Conservation (phyloP, 2,113 vertebrate species). For the Triplophysa tibetana region DNA sequence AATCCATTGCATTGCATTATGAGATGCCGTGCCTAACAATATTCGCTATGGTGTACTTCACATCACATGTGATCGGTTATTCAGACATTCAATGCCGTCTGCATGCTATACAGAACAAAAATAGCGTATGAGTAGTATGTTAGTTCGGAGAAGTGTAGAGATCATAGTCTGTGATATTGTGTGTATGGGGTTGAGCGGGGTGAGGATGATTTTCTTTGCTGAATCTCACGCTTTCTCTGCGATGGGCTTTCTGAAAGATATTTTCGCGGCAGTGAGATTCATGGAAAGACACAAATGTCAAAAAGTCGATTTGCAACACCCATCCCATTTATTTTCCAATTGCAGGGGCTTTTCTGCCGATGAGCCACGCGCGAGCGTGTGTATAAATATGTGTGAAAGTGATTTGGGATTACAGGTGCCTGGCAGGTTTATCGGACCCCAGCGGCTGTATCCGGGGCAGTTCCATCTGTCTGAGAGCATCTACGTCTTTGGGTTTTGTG, state of each 20-base stretch:
- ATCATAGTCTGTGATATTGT: background rate
- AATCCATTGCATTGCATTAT: too few species aligned
- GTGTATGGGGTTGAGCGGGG: background rate
- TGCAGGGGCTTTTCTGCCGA: slow-evolving; percentile 10
- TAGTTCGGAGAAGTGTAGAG: background rate
- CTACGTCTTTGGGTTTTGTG: slow-evolving; percentile 8
- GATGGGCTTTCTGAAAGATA: background rate
- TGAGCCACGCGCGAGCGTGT: slow-evolving; percentile 23
- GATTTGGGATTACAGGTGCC: slow-evolving; percentile 50
- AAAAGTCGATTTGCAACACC: slow-evolving; percentile 40
- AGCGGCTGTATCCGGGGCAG: slow-evolving; percentile 29
- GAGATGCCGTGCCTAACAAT: too few species aligned
- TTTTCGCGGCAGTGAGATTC: slow-evolving; percentile 17
- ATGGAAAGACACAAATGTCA: slow-evolving; percentile 30
- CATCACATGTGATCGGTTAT: too few species aligned
- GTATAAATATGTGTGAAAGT: slow-evolving; percentile 46
- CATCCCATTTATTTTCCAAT: slow-evolving; percentile 36
- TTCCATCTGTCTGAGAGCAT: slow-evolving; percentile 35
- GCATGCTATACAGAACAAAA: too few species aligned
- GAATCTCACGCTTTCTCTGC: background rate
- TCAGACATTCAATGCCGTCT: too few species aligned
- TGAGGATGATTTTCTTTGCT: background rate
- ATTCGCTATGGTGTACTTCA: too few species aligned
- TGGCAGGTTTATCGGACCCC: slow-evolving; percentile 44
- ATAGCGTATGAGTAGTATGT: too few species aligned